Percentiles rank a stretch among this genome's conserved stretches.
Evolutionary conservation across 2,888 invertebrate species (phyloP).

Genomic region (Adela reaumurella): DNA sequence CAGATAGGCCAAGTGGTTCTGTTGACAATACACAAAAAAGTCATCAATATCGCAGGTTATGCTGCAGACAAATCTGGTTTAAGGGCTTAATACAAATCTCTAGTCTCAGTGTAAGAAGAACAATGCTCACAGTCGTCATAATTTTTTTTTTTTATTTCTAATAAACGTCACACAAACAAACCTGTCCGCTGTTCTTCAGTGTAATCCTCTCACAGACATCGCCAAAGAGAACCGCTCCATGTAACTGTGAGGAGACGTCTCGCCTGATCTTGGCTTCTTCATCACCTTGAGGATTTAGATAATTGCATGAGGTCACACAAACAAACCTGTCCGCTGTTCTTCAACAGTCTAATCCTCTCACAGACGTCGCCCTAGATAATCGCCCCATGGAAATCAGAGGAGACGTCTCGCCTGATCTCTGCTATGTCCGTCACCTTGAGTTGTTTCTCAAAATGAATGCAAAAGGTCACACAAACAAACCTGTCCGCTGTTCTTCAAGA

Average conservation of each 20-base stretch:
- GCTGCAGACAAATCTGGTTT: no score
- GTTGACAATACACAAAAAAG: no score
- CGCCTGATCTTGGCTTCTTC: conserved; percentile 97
- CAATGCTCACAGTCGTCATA: not conserved
- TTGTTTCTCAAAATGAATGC: conserved; percentile 95
- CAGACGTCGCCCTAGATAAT: conserved; percentile 86
- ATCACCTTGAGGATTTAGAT: conserved; percentile 95
- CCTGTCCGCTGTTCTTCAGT: conserved; percentile 69
- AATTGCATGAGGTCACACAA: no score
- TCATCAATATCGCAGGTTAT: no score
- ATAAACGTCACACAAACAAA: no score
- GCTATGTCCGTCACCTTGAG: conserved; percentile 99
- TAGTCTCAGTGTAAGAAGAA: not conserved
- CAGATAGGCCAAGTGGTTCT: conserved; percentile 83
- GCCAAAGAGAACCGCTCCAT: conserved; percentile 88
- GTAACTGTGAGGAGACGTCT: conserved; percentile 95
- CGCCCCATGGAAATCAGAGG: conserved; percentile 95
- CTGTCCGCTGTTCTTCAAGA: conserved; percentile 70
- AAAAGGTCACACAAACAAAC: conserved; percentile 20
- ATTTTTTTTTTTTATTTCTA: not conserved
- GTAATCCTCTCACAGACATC: conserved; percentile 87
- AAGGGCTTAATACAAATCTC: no score
- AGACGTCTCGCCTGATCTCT: conserved; percentile 94
- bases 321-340: conserved; percentile 59
- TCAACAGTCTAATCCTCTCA: conserved; percentile 83